phyloP scores from a whole-genome alignment of 2,888 invertebrate species.

The Eristalinus aeneus region DNA sequence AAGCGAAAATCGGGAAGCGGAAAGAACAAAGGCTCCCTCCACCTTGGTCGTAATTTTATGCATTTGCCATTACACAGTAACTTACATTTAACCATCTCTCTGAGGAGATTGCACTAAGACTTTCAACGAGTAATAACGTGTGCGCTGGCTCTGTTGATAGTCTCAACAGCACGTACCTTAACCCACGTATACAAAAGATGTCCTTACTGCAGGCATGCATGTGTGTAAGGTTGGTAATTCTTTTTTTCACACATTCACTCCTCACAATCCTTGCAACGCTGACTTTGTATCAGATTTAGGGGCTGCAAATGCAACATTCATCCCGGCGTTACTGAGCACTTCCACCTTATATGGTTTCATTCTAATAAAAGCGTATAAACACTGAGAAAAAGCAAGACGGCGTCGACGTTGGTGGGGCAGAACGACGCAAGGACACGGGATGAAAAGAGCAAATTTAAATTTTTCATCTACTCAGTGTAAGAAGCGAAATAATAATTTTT shows the following conservation, averaged over 20 bases:
- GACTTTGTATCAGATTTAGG: constrained; percentile 61
- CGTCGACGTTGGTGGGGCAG: not conserved
- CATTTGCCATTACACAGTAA: constrained; percentile 66
- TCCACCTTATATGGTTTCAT: not conserved
- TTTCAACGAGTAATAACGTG: constrained; percentile 51
- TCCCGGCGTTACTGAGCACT: not conserved
- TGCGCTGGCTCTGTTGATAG: constrained; percentile 47
- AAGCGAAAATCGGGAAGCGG: not conserved
- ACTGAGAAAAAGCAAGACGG: not conserved
- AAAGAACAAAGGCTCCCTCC: constrained; percentile 47
- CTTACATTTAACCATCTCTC: constrained; percentile 50
- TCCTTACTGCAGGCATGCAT: constrained; percentile 27
- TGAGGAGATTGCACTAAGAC: constrained; percentile 48
- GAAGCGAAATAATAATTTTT: constrained; percentile 62
- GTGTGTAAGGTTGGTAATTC: not conserved
- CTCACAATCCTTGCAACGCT: constrained; percentile 21
- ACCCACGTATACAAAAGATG: constrained; percentile 52
- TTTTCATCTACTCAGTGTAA: constrained; percentile 56
- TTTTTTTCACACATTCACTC: constrained; percentile 34
- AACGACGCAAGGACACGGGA: constrained; percentile 37
- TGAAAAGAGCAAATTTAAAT: constrained; percentile 67
- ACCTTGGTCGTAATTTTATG: constrained; percentile 62
- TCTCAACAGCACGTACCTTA: constrained; percentile 42
- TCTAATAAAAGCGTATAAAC: constrained; percentile 22
- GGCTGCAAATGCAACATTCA: constrained; percentile 44